Conservation (phyloP, 2,113 vertebrate genomes). For the Smithornis capensis region DNA sequence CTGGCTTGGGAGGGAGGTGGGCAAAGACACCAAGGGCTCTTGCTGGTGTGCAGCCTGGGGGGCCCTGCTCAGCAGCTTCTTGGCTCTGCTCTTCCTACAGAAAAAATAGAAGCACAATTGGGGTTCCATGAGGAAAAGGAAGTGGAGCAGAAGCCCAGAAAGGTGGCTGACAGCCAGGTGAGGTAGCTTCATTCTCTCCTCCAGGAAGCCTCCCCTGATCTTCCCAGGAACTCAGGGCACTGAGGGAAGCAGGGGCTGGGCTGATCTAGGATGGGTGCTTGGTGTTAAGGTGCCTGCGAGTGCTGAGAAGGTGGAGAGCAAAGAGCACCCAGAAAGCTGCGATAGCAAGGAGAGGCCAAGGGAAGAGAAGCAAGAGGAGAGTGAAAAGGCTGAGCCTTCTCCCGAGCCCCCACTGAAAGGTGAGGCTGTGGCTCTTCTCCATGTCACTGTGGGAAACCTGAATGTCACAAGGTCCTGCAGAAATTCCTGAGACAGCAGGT, state of each 20-base stretch:
- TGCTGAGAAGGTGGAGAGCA: conserved; percentile 41
- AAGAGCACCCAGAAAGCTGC: conserved; percentile 62
- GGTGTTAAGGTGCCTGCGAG: conserved; percentile 30
- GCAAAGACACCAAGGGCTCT: not conserved
- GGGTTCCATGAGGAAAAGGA: conserved; percentile 85
- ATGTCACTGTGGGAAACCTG: fast-evolving
- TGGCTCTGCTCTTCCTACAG: conserved; percentile 60
- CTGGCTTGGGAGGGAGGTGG: not conserved
- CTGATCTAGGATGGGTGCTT: not conserved
- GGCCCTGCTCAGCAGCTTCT: not conserved
- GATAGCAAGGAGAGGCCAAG: conserved; percentile 65
- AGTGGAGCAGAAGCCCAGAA: conserved; percentile 76
- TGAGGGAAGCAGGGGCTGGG: not conserved
- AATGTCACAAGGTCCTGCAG: not conserved
- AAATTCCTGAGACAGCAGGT: not conserved
- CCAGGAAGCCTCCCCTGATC: not conserved
- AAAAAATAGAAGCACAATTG: conserved; percentile 78
- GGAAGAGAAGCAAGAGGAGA: conserved; percentile 79
- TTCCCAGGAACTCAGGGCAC: fast-evolving
- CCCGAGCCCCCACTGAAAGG: conserved; percentile 65
- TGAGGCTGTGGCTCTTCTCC: not conserved
- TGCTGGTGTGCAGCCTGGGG: not conserved
- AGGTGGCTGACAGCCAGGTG: conserved; percentile 80
- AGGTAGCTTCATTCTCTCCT: not conserved
- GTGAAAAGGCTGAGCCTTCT: conserved; percentile 68